Base-by-base conservation (phyloP, 92 coral and sea anemone genomes). In the Bergia sp. region DNA sequence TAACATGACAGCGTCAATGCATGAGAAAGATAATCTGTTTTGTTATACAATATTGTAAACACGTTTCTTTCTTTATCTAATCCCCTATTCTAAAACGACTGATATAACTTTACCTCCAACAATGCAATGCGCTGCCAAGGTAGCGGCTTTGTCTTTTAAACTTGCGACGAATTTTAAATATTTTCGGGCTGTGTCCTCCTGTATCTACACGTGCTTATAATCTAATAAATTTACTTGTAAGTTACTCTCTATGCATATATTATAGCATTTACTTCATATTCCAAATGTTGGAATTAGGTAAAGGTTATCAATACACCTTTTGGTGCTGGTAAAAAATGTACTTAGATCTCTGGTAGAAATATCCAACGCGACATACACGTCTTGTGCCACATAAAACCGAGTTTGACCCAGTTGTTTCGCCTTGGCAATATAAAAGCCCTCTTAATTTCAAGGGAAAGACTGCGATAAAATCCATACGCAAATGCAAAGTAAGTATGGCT, bases 251-350 rank as follows among this genome's bases (percentile, higher is more conserved):
- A 84, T 84, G 87, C 87, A 69, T 84, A 84, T 84, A 42, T 84
- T 84, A 84, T n/a, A 23, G 87, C 87, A 84, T 84, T 84, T 84
- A 84, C 87, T 84, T 84, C 67, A 43, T 53, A 84, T 84, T 84
- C 87, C 87, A 84, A 84, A 84, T 84, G 87, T 84, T 84, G 87
- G 87, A 84, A 84, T 53, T 69, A 5, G 77, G 87, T 84, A 84
- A 84, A 71, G 87, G 23, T 29, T 84, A 23, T 47, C 66, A 20
- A 3, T 45, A 13, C 87, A 84, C 87, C 87, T 23, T 69, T 16
- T n/a, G 87, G 87, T 72, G 87, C 57, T 72, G 43, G 78, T 84
- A 84, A 44, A 83, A 84, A 84, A 69, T 84, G 87, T 84, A 44
- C 65, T 84, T 43, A 69, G 79, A 84, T 84, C 87, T 84, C 79